These are phyloP conservation scores for Drosophila baimaii DNA, from an alignment of 1,140 invertebrate genomes.

Conservation along the genomic window DNA sequence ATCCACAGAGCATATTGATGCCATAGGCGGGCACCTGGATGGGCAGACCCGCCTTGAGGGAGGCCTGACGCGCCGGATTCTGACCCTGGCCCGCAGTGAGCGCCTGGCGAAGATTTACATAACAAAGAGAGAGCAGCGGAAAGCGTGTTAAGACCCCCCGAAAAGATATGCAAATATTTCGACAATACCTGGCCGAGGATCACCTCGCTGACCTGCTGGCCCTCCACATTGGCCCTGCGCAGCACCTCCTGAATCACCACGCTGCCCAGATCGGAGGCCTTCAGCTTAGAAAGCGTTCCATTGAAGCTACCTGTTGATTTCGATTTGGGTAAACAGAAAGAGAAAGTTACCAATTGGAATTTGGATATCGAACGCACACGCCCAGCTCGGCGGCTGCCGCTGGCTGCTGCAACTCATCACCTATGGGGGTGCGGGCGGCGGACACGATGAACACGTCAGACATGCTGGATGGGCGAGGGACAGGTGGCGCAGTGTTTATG, in stretches of 20 bases:
- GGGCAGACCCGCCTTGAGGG: slow-evolving; percentile 91
- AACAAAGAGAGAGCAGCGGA: slow-evolving; percentile 38
- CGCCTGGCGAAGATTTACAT: slow-evolving; percentile 85
- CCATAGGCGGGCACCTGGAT: slow-evolving; percentile 89
- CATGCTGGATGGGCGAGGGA: slow-evolving; percentile 21
- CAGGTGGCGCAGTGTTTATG: slow-evolving; percentile 2
- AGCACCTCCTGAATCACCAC: slow-evolving; percentile 91
- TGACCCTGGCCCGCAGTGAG: slow-evolving; percentile 91
- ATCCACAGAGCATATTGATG: slow-evolving; percentile 95
- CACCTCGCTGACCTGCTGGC: slow-evolving; percentile 91
- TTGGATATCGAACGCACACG: slow-evolving; percentile 32
- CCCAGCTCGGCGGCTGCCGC: background rate
- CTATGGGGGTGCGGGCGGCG: slow-evolving; percentile 84
- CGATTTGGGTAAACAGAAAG: slow-evolving; percentile 35
- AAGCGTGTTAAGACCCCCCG: background rate
- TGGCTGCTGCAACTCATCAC: slow-evolving; percentile 47
- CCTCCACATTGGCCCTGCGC: slow-evolving; percentile 86
- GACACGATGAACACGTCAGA: slow-evolving; percentile 84
- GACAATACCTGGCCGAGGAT: slow-evolving; percentile 92
- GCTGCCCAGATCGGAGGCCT: slow-evolving; percentile 90
- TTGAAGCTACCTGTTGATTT: slow-evolving; percentile 87
- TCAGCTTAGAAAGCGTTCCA: slow-evolving; percentile 88
- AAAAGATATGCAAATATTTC: slow-evolving; percentile 12
- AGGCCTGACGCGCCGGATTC: slow-evolving; percentile 93
- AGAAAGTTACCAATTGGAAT: slow-evolving; percentile 62